These are phyloP conservation scores for Laticauda colubrina DNA, from an alignment of 2,113 vertebrate genomes.

Conservation along the genomic window DNA sequence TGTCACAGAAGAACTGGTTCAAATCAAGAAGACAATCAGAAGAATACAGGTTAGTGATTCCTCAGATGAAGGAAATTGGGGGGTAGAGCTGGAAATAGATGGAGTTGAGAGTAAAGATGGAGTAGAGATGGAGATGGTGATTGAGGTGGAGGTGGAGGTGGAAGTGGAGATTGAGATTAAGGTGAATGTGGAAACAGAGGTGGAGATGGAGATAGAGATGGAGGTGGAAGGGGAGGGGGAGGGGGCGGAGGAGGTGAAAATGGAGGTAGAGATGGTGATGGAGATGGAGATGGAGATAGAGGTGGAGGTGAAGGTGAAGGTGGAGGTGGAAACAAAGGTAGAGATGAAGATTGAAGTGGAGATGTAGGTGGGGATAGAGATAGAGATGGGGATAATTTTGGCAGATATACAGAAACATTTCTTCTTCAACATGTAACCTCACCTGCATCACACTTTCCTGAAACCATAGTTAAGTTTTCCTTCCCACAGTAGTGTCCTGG, in stretches of 20 bases:
- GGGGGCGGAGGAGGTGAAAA: too few relatives aligned
- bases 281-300: too few relatives aligned
- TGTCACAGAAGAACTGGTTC: not conserved
- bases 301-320: too few relatives aligned
- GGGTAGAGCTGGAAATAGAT: not conserved
- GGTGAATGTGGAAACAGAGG: too few relatives aligned
- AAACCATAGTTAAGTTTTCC: conserved; percentile 81
- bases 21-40: not conserved
- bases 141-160: too few relatives aligned
- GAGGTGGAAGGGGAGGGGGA: too few relatives aligned
- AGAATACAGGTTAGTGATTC: not conserved
- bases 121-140: not conserved
- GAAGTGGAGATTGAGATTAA: not conserved
- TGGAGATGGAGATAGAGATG: too few relatives aligned
- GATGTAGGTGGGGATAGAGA: not conserved
- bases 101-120: not conserved
- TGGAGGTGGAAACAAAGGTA: too few relatives aligned
- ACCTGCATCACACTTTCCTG: conserved; percentile 88
- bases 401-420: not conserved
- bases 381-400: not conserved
- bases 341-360: not conserved
- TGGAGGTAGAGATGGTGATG: too few relatives aligned
- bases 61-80: not conserved
- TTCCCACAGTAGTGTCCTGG: conserved; percentile 88
- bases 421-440: conserved; percentile 41